Conservation (phyloP, 2,797 vertebrate genomes). For the Lerista edwardsae region DNA sequence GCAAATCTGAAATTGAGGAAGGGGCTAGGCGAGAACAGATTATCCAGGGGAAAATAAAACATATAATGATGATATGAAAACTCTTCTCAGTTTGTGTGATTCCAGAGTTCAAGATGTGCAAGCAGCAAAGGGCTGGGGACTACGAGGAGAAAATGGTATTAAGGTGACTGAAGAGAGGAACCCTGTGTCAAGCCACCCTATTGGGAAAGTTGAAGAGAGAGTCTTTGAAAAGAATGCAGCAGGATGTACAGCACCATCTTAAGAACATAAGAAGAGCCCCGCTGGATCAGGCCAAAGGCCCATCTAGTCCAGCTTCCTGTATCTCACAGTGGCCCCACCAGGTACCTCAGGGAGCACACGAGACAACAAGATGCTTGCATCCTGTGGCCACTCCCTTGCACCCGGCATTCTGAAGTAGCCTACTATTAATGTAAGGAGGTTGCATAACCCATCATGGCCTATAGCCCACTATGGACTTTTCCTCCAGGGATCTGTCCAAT, state of each 20-base stretch:
- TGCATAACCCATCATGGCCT: no score
- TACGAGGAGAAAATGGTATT: background rate
- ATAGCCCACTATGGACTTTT: no score
- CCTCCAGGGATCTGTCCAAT: no score
- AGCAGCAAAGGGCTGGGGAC: background rate
- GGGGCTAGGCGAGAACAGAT: background rate
- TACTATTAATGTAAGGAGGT: no score
- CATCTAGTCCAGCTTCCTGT: no score
- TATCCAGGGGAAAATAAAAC: background rate
- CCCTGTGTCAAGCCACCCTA: background rate
- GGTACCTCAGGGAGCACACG: no score
- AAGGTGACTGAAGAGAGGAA: background rate
- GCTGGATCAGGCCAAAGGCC: no score
- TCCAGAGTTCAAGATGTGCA: background rate
- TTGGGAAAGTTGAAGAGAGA: background rate
- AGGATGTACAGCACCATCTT: background rate
- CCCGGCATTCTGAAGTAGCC: no score
- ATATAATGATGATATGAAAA: background rate
- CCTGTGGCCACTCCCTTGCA: no score
- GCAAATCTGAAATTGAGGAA: background rate
- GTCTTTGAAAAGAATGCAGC: background rate
- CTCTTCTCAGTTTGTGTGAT: background rate
- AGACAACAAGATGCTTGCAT: no score
- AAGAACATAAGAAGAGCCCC: no score
- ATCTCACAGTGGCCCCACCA: no score